Evolutionary conservation across 1,140 invertebrate genomes (phyloP).

Genomic region (Chrysoperla carnea): DNA sequence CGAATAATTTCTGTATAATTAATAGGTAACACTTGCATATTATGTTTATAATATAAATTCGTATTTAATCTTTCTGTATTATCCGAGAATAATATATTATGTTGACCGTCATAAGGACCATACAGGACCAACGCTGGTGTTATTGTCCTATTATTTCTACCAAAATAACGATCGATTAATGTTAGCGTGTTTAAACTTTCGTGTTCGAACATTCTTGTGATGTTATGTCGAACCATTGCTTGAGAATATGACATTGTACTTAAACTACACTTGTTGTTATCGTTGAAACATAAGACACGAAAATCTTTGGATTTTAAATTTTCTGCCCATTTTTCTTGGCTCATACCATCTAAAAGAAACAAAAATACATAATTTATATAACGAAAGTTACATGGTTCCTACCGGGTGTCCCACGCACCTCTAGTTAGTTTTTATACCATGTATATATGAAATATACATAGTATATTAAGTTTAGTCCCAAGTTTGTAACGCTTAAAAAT

Average conservation of each 20-base stretch:
- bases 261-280: constrained; percentile 38
- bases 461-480: too few species aligned
- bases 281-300: constrained; percentile 30
- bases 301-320: constrained; percentile 16
- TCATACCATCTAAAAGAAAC: constrained; percentile 10
- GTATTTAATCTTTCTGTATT: constrained; percentile 23
- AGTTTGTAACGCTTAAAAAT: too few species aligned
- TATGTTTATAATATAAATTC: too few species aligned
- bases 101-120: constrained; percentile 36
- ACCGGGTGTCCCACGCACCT: too few species aligned
- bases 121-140: constrained; percentile 45
- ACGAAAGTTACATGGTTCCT: too few species aligned
- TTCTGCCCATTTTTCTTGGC: constrained; percentile 12
- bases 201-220: constrained; percentile 29
- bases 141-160: constrained; percentile 33
- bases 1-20: too few species aligned
- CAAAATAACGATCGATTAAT: constrained; percentile 47
- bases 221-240: constrained; percentile 34
- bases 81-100: constrained; percentile 48
- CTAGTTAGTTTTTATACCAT: too few species aligned
- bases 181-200: constrained; percentile 46
- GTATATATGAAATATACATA: too few species aligned
- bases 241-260: constrained; percentile 48
- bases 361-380: constrained; percentile 2
- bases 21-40: too few species aligned